phyloP scores from a whole-genome alignment of 1,140 invertebrate genomes.

The Papilio glaucus region DNA sequence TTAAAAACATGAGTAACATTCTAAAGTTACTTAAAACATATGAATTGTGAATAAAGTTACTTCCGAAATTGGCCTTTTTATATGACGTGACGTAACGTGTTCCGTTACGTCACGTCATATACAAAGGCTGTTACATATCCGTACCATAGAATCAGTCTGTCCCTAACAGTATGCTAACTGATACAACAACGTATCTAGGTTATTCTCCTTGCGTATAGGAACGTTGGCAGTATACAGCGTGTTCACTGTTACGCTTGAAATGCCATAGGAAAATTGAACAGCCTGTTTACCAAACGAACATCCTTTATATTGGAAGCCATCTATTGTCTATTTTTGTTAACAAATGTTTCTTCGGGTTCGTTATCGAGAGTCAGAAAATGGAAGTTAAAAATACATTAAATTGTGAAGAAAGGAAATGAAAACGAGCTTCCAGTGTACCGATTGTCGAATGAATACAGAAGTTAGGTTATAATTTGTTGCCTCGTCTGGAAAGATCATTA shows the following conservation, averaged over 20 bases:
- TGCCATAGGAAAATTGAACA: neutral
- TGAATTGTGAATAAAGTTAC: too few relatives aligned
- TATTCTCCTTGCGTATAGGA: neutral
- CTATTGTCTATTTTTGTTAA: too few relatives aligned
- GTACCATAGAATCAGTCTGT: neutral
- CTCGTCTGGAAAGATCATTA: neutral
- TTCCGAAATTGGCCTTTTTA: neutral
- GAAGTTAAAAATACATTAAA: too few relatives aligned
- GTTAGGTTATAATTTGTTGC: neutral
- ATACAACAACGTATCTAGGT: neutral
- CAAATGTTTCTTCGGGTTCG: too few relatives aligned
- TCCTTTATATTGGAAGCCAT: neutral
- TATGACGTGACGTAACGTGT: neutral
- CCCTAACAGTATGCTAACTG: neutral
- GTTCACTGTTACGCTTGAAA: neutral
- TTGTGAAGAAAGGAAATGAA: neutral
- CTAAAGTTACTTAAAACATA: too few relatives aligned
- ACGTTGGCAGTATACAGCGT: neutral
- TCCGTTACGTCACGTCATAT: too few relatives aligned
- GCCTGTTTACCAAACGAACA: neutral
- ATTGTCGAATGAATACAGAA: neutral
- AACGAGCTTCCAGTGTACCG: neutral
- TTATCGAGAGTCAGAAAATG: too few relatives aligned
- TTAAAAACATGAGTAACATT: too few relatives aligned
- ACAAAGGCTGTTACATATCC: neutral